phyloP scores from a whole-genome alignment of 2,113 vertebrate species.

The Podarcis raffonei region DNA sequence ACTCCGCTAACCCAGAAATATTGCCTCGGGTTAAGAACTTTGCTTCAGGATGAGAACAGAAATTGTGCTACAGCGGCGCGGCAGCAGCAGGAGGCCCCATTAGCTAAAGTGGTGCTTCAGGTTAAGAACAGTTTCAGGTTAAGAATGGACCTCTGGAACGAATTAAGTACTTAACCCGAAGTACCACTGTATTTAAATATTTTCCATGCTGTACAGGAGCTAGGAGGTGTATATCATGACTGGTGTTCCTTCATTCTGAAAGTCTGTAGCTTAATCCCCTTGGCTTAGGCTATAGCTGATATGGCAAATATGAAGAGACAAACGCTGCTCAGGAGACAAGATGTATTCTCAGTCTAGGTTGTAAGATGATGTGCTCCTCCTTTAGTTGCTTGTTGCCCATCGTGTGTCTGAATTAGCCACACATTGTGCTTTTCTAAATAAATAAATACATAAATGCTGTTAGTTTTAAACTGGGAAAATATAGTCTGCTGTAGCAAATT shows the following conservation, averaged over 20 bases:
- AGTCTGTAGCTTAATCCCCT: neutral
- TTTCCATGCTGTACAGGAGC: slow-evolving; percentile 5
- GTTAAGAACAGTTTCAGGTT: too few relatives aligned
- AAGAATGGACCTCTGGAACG: too few relatives aligned
- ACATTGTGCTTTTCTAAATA: neutral
- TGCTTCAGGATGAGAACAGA: too few relatives aligned
- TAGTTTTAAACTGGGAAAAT: neutral
- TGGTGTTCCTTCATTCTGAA: neutral
- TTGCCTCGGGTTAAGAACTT: too few relatives aligned
- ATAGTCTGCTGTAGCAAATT: neutral
- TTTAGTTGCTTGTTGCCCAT: slow-evolving; percentile 7
- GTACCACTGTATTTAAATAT: neutral
- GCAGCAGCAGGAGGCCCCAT: too few relatives aligned
- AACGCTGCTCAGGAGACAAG: neutral
- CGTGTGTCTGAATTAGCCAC: neutral
- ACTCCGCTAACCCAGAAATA: too few relatives aligned
- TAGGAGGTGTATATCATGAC: neutral
- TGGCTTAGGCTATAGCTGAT: neutral
- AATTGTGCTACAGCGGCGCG: too few relatives aligned
- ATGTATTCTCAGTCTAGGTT: neutral
- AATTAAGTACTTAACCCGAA: too few relatives aligned
- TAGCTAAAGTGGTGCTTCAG: too few relatives aligned
- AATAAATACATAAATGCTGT: neutral
- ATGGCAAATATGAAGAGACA: neutral
- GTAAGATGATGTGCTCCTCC: fast-evolving